Conservation (phyloP, 1,140 invertebrate species). For the Macrotrachela quadricornifera region DNA sequence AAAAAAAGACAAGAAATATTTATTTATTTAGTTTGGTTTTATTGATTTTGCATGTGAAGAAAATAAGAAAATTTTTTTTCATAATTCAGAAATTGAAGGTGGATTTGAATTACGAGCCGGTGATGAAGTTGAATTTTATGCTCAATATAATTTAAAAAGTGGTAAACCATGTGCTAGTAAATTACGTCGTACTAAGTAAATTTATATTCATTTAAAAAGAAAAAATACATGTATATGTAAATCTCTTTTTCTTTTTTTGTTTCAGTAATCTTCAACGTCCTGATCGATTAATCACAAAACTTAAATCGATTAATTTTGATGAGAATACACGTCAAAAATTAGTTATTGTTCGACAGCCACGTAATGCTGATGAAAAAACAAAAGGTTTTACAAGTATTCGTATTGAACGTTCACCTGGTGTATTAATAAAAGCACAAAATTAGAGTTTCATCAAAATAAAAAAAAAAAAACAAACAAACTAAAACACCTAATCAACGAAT, state of each 20-base stretch:
- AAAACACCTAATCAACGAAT: too few species aligned
- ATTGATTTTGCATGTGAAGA: constrained; percentile 53
- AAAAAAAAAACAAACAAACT: too few species aligned
- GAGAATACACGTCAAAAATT: constrained; percentile 51
- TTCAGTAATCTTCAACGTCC: constrained; percentile 37
- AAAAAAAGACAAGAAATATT: too few species aligned
- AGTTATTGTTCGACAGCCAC: constrained; percentile 57
- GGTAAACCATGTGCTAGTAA: constrained; percentile 83
- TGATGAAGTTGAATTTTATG: constrained; percentile 83
- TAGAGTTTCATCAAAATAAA: too few species aligned
- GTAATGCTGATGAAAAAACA: constrained; percentile 55
- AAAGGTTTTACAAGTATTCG: constrained; percentile 2
- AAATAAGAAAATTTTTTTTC: constrained; percentile 81
- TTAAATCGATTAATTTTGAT: constrained; percentile 61
- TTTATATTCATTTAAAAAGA: background rate
- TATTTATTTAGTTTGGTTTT: constrained; percentile 64
- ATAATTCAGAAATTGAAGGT: constrained; percentile 34
- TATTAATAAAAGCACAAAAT: too few species aligned
- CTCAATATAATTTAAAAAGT: constrained; percentile 75
- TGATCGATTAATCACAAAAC: constrained; percentile 62
- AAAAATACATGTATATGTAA: too few species aligned
- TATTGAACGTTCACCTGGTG: constrained; percentile 2
- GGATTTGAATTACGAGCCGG: constrained; percentile 48
- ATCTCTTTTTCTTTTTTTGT: too few species aligned
- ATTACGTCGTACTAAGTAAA: constrained; percentile 66